phyloP scores from a whole-genome alignment of 2,113 vertebrate genomes.

The Festucalex cinctus region DNA sequence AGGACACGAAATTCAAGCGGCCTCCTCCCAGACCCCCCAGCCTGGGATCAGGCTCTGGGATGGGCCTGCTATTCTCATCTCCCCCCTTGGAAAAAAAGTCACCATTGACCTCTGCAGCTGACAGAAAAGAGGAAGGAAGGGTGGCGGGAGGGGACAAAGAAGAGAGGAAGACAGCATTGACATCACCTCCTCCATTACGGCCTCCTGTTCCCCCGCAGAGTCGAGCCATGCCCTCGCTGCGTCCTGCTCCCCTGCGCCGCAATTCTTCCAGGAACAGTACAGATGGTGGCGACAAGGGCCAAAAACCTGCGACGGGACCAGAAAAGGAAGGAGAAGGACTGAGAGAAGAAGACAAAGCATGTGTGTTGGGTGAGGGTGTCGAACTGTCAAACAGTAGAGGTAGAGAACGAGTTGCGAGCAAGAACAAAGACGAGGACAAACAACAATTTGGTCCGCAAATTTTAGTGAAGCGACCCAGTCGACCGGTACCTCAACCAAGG shows the following conservation, averaged over 20 bases:
- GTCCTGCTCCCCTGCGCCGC: conserved; percentile 49
- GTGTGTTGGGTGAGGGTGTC: conserved; percentile 12
- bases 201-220: conserved; percentile 46
- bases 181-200: conserved; percentile 42
- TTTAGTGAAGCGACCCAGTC: conserved; percentile 37
- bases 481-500: conserved; percentile 79
- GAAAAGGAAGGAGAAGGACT: conserved; percentile 33
- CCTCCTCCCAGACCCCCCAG: conserved; percentile 74
- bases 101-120: conserved; percentile 11
- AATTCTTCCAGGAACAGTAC: conserved; percentile 41
- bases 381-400: conserved; percentile 25
- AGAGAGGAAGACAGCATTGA: conserved; percentile 41
- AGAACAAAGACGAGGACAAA: conserved; percentile 37
- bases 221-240: conserved; percentile 41
- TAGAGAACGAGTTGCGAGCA: conserved; percentile 4
- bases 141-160: conserved; percentile 30
- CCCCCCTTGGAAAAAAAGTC: background rate
- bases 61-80: conserved; percentile 36
- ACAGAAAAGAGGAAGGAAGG: conserved; percentile 65
- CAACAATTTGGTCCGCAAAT: conserved; percentile 7
- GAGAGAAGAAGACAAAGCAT: conserved; percentile 21
- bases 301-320: conserved; percentile 28
- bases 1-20: conserved; percentile 63
- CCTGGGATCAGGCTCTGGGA: conserved; percentile 42
- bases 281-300: conserved; percentile 40